Base-by-base conservation (phyloP, 2,797 vertebrate genomes). In the Hydrolagus colliei region DNA sequence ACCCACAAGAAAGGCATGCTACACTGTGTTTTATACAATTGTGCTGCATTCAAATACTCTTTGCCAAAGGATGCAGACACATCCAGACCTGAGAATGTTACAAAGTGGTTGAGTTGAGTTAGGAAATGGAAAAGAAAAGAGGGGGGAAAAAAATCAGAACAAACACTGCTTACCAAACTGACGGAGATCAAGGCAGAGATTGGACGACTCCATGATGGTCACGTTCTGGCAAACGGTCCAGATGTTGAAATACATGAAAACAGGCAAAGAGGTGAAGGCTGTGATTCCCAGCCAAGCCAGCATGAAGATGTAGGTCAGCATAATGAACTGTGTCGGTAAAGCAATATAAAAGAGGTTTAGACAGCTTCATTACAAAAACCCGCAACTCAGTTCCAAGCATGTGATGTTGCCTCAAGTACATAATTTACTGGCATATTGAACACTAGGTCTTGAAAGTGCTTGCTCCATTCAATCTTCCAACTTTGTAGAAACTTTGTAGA, bases 281-380 rank as follows among this genome's bases (percentile, higher is more conserved):
- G 98, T 98, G 88, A 99, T 96, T 0, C 97, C 97, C 16, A 99
- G 95, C 98, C 98, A 99, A 89, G 97, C 97, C 94, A 99, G 91
- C 97, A 99, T 98, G 93, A 99, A 99, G 90, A 99, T 94, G 91
- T 99, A 99, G 13, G 98, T 99, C 96, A 99, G 94, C 97, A 99
- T 97, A 91, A 99, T 98, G 91, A 99, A 99, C 98, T 99, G 91
- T 14, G 90, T 88, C 87, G 89, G 87, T 84, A 88, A 9, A 9
- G 5, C 72, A 72, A 80, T 20, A 88, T 18, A 86, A 18, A 18
- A n/a, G 8, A 5, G 8, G n/a, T 13, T 79, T 12, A 79, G n/a
- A 27, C 2, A 52, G 41, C 41, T 52, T 52, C 41, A 79, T 4
- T 13, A 62, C 2, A 18, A 52, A 52, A 11, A 73, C n/a, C 9